Conservation (phyloP, 2,113 vertebrate genomes). For the Stigmatopora nigra region DNA sequence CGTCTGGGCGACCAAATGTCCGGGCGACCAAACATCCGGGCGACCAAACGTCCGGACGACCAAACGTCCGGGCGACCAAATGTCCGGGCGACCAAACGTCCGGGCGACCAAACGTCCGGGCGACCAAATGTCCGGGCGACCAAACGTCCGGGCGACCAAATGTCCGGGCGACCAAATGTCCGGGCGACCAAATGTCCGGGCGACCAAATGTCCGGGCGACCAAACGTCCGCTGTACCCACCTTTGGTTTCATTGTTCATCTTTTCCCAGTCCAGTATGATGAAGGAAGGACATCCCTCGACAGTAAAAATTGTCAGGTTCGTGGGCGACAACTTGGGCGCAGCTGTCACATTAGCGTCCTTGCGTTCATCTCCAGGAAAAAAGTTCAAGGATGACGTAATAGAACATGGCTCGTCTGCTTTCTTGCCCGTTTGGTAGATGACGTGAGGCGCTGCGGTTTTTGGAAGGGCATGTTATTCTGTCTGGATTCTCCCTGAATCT, state of each 20-base stretch:
- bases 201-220: too few species aligned
- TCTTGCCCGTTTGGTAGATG: constrained; percentile 84
- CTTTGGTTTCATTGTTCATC: constrained; percentile 85
- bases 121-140: too few species aligned
- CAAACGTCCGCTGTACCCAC: constrained; percentile 61
- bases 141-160: too few species aligned
- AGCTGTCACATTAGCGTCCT: constrained; percentile 70
- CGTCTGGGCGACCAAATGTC: too few species aligned
- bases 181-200: too few species aligned
- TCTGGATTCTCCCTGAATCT: background rate
- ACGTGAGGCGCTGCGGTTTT: constrained; percentile 78
- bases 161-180: too few species aligned
- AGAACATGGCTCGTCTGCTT: constrained; percentile 84
- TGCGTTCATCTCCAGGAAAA: constrained; percentile 78
- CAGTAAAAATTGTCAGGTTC: constrained; percentile 91
- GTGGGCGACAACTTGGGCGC: constrained; percentile 83
- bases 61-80: too few species aligned
- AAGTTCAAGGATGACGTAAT: constrained; percentile 83
- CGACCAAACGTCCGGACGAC: too few species aligned
- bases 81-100: too few species aligned
- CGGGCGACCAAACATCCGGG: too few species aligned
- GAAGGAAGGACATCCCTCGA: constrained; percentile 92
- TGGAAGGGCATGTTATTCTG: background rate
- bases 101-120: too few species aligned
- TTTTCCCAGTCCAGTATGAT: constrained; percentile 91